phyloP scores from a whole-genome alignment of 64 coral and sea anemone genomes.

The Orbicella faveolata region DNA sequence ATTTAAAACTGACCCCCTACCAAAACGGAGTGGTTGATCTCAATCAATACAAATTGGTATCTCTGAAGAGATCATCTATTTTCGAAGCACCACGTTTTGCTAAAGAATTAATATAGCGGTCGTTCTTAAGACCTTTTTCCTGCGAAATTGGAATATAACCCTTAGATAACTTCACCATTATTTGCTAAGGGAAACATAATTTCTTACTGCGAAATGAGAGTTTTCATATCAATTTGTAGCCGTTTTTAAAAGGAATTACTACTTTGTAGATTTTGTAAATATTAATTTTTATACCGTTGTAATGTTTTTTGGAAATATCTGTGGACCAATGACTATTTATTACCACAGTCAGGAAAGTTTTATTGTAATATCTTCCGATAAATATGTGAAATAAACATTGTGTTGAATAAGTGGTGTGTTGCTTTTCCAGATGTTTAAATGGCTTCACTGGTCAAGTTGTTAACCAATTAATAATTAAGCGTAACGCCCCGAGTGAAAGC shows the following conservation, averaged over 20 bases:
- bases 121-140: not conserved
- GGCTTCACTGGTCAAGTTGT: too few species aligned
- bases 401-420: not conserved
- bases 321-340: conserved; percentile 13
- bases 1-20: too few species aligned
- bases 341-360: not conserved
- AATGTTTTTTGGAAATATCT: conserved; percentile 14
- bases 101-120: not conserved
- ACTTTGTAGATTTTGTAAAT: conserved; percentile 13
- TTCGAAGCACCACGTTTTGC: not conserved
- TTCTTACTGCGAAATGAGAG: not conserved
- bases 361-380: not conserved
- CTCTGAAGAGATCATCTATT: not conserved
- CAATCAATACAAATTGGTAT: not conserved
- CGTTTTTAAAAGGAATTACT: not conserved
- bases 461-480: not conserved
- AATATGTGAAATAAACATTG: conserved; percentile 24
- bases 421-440: not conserved
- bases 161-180: not conserved
- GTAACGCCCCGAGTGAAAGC: too few species aligned
- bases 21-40: too few species aligned
- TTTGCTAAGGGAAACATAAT: not conserved
- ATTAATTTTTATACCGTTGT: not conserved
- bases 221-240: not conserved
- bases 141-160: not conserved